Base-by-base conservation (phyloP, 1,140 invertebrate species). In the Cydia splendana region DNA sequence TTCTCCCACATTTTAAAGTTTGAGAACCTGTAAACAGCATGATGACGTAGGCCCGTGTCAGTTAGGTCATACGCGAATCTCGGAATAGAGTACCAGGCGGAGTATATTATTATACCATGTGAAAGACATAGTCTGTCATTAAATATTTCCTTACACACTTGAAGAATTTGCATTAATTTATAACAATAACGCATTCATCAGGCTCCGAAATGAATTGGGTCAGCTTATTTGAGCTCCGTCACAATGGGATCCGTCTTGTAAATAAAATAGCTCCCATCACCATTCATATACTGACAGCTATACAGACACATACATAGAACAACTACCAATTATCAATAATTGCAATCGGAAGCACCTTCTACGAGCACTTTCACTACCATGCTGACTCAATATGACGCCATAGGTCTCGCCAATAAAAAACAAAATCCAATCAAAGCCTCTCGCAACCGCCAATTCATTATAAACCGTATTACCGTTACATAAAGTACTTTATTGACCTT, bases 271-370 rank as follows among this genome's bases (percentile, higher is more conserved):
- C 51, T 53, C 5, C n/a, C n/a, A 53, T 53, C 51, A 6, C n/a
- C 5, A 53, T 13, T 15, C 48, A 53, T 9, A 53, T n/a, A 18
- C 51, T 53, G 4, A 53, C 51, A 53, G 51, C 15, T 53, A 18
- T 18, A 53, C 51, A 53, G 6, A 53, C 51, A 34, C 24, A 69
- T 7, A 38, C 15, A 34, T 6, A 69, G 13, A 67, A 30, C 10
- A 13, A 67, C 65, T 9, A 67, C 13, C 30, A 67, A 30, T 34
- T 38, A 69, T 69, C 24, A 30, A 30, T 69, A 69, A 30, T 38
- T n/a, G 34, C 34, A 71, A 38, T 71, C 67, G 67, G 67, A 71
- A 71, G 67, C 34, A 71, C 30, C 67, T 71, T 71, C 67, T n/a
- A n/a, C n/a, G 12, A 30, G n/a, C 34, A 71, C 67, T 71, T 71